phyloP scores from a whole-genome alignment of 2,888 invertebrate genomes.

The Caenorhabditis sp. region DNA sequence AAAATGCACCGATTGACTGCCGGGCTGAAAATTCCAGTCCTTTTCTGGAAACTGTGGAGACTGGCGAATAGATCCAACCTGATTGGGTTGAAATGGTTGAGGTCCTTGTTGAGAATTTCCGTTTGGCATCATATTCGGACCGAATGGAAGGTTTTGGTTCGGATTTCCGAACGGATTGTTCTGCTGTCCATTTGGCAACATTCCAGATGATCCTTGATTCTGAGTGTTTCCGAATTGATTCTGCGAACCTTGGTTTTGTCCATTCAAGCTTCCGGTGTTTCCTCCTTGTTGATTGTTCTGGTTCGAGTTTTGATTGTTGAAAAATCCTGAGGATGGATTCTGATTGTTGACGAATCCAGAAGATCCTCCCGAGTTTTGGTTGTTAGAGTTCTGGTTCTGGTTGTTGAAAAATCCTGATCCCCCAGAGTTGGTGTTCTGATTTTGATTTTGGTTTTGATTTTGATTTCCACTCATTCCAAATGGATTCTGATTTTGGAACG shows the following conservation, averaged over 20 bases:
- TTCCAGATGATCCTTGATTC: constrained; percentile 25
- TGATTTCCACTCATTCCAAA: constrained; percentile 8
- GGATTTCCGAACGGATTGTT: constrained; percentile 10
- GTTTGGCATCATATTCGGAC: constrained; percentile 19
- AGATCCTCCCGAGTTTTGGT: background rate
- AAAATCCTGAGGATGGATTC: constrained; percentile 11
- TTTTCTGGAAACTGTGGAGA: constrained; percentile 31
- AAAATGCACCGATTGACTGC: constrained; percentile 50
- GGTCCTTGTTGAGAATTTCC: constrained; percentile 26
- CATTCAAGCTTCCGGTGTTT: background rate
- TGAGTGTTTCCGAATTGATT: constrained; percentile 2
- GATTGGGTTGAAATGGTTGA: constrained; percentile 24
- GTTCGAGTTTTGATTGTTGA: background rate
- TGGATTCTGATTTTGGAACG: constrained; percentile 21
- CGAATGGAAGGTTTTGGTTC: constrained; percentile 36
- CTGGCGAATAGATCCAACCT: constrained; percentile 39
- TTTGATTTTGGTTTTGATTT: constrained; percentile 9
- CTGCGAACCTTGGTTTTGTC: background rate
- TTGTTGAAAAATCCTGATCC: constrained; percentile 3
- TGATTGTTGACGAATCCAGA: constrained; percentile 10
- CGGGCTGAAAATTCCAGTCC: constrained; percentile 59
- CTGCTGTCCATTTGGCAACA: background rate
- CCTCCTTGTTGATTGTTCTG: background rate
- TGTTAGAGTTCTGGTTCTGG: background rate
- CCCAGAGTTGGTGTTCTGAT: background rate